A percentile compares a stretch with the other conserved stretches of the same genome.
phyloP scores from a whole-genome alignment of 2,113 vertebrate genomes.

The Heterochromis multidens region DNA sequence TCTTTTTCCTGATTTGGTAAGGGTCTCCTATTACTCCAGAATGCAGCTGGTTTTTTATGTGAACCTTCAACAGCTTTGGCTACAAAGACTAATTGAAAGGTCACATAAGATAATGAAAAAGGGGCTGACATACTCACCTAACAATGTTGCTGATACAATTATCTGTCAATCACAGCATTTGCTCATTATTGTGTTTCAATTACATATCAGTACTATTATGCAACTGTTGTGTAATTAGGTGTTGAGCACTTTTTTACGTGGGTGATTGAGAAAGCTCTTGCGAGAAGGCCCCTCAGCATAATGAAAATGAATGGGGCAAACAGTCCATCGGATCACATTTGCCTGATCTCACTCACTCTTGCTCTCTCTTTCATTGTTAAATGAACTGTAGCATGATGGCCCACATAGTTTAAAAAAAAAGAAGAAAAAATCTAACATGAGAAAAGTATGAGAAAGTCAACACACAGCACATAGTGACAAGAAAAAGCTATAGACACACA shows the following conservation, averaged over 20 bases:
- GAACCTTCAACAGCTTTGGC: background rate
- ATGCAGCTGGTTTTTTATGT: background rate
- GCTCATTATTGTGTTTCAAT: slow-evolving; percentile 25
- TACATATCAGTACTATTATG: slow-evolving; percentile 7
- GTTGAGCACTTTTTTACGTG: slow-evolving; percentile 40
- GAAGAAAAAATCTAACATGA: background rate
- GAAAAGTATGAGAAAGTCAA: rapidly evolving
- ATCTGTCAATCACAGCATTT: slow-evolving; percentile 14
- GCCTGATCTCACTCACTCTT: background rate
- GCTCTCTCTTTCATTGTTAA: slow-evolving; percentile 4
- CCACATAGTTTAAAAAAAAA: background rate
- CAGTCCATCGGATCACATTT: slow-evolving; percentile 13
- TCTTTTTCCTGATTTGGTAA: background rate
- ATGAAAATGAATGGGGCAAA: slow-evolving; percentile 18
- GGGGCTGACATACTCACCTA: background rate
- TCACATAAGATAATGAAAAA: background rate
- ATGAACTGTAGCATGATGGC: background rate
- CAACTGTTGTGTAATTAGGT: slow-evolving; percentile 10
- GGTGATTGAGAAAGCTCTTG: slow-evolving; percentile 14
- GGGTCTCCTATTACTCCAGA: background rate
- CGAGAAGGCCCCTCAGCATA: slow-evolving; percentile 21
- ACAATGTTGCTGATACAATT: slow-evolving; percentile 18
- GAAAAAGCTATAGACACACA: background rate
- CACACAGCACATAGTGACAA: background rate
- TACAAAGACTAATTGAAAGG: slow-evolving; percentile 4